Base-by-base conservation (phyloP, 2,113 vertebrate genomes). In the Falcunculus frontatus region DNA sequence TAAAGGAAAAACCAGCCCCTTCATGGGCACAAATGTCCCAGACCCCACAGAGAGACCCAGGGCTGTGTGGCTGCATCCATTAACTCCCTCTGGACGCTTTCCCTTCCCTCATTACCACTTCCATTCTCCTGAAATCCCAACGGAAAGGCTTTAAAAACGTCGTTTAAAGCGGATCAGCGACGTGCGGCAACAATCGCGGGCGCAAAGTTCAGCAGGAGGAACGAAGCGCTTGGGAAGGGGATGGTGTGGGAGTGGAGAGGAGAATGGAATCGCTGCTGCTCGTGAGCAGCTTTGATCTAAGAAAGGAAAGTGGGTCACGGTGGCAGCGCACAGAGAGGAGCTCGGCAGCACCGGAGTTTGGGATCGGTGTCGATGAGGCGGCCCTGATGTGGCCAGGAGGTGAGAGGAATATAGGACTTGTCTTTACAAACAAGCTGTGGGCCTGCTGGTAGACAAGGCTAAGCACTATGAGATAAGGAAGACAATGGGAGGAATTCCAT, bases 131-230 rank as follows among this genome's bases (percentile, higher is more conserved):
- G 17, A 81, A 78, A 68, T 65, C 59, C 63, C 77, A 27, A 1
- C 0, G 1, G 3, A 64, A 57, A 30, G 41, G 64, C 59, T 52
- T 50, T 26, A 13, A 11, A 37, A 30, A 3, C 1, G 2, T 9
- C 22, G 19, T 47, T 56, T 35, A 2, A 27, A 92, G 67, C 30
- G n/a, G 50, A 52, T 39, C 39, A 17, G 55, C 12, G 41, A 27
- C 27, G 37, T 18, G 57, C 0, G 3, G 89, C 74, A 63, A 44
- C 50, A 37, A 57, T 13, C 41, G 5, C 13, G 9, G 33, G 6
- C 44, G 5, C 55, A 39, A 8, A 50, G 64, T 32, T 63, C 42
- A 53, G 42, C 0, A 6, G 25, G 80, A 47, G 72, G 62, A 53
- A 57, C 3, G 44, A 50, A 68, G 84, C 7, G 49, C 22, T 90